These are phyloP conservation scores for Apostichopus parvimensis DNA, from an alignment of 35 echinoderm and acorn worm species.

Conservation along the genomic window DNA sequence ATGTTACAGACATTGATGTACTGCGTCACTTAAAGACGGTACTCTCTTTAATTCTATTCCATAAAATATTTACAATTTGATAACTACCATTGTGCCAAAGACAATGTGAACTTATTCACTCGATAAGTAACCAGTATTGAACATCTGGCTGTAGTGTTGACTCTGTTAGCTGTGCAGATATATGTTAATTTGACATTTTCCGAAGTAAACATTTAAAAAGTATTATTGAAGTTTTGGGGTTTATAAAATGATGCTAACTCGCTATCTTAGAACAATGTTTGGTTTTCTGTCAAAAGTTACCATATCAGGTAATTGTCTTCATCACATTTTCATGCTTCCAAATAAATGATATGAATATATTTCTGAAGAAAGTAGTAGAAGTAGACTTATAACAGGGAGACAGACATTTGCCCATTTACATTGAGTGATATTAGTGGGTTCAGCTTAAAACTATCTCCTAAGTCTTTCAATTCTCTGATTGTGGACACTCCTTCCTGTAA, in stretches of 20 bases:
- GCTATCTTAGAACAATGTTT: too few relatives aligned
- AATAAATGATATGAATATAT: background rate
- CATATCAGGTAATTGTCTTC: background rate
- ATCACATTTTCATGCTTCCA: background rate
- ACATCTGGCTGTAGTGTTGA: too few relatives aligned
- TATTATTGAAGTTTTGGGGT: too few relatives aligned
- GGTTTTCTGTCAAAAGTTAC: too few relatives aligned
- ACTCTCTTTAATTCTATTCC: background rate
- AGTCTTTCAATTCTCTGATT: background rate
- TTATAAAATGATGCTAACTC: too few relatives aligned
- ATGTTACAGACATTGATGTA: constrained; percentile 18
- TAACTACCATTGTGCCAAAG: background rate
- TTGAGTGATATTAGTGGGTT: too few relatives aligned
- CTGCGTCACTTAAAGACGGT: background rate
- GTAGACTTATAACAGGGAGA: too few relatives aligned
- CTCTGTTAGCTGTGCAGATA: too few relatives aligned
- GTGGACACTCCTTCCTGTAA: background rate
- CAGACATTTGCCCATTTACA: background rate
- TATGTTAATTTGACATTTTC: too few relatives aligned
- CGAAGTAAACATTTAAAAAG: too few relatives aligned
- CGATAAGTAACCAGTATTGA: too few relatives aligned
- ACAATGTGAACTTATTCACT: too few relatives aligned
- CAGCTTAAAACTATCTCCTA: background rate
- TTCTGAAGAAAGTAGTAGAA: background rate
- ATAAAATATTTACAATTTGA: background rate